A percentile compares a stretch with the other conserved stretches of the same genome.
phyloP scores from a whole-genome alignment of 2,797 vertebrate genomes.

The Oreortyx pictus region DNA sequence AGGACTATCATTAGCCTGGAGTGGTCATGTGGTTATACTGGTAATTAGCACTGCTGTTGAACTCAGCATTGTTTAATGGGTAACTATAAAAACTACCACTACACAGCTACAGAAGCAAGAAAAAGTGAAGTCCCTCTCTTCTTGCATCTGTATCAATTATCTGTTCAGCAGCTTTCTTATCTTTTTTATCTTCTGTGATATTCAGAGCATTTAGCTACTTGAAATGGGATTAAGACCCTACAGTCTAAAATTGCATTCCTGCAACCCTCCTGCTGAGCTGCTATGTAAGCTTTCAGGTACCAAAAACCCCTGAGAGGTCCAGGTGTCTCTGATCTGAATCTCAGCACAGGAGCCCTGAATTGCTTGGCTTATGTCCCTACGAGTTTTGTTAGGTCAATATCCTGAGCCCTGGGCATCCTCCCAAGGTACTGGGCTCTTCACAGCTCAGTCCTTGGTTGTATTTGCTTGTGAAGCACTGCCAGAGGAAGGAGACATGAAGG shows the following conservation, averaged over 20 bases:
- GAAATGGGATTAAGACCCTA: constrained; percentile 30
- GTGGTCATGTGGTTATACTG: constrained; percentile 41
- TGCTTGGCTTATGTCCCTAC: background rate
- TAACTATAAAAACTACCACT: background rate
- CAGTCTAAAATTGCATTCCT: background rate
- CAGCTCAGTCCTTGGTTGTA: background rate
- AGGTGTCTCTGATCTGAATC: background rate
- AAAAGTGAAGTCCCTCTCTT: background rate
- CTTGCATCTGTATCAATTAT: background rate
- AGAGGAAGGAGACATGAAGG: background rate
- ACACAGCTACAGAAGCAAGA: background rate
- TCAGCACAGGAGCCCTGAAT: background rate
- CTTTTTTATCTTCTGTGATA: background rate
- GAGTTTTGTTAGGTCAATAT: background rate
- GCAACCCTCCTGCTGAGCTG: background rate
- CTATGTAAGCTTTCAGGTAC: background rate
- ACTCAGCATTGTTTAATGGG: background rate
- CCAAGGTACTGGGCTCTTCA: background rate
- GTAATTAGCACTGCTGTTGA: constrained; percentile 41
- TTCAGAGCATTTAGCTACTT: constrained; percentile 10
- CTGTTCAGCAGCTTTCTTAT: background rate
- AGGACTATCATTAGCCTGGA: constrained; percentile 48
- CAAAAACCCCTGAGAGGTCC: background rate
- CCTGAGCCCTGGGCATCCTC: background rate
- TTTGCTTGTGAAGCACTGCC: background rate